Conservation (phyloP, 2,113 vertebrate species). For the Neolamprologus sp. region DNA sequence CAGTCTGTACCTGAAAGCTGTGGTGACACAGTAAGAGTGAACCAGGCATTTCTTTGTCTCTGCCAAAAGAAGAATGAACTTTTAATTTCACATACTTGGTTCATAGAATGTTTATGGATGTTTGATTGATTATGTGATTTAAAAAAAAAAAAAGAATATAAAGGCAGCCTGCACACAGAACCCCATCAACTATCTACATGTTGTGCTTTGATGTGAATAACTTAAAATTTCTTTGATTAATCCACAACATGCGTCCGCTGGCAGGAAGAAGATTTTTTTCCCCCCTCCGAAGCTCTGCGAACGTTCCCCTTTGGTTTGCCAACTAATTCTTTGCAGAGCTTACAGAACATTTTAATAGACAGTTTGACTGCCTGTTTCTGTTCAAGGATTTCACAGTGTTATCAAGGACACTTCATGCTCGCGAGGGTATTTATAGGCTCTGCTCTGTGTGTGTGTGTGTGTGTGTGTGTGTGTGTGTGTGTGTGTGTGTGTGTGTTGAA, state of each 20-base stretch:
- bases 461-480: not conserved
- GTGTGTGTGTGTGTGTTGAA: not conserved
- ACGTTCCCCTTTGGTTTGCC: not conserved
- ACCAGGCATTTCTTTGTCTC: not conserved
- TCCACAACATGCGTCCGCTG: not conserved
- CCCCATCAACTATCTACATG: not conserved
- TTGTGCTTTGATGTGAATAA: conserved; percentile 17
- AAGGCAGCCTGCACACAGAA: not conserved
- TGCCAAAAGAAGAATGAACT: not conserved
- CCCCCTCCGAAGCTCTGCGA: not conserved
- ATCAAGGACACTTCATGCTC: conserved; percentile 24
- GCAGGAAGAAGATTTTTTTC: not conserved
- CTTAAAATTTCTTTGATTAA: not conserved
- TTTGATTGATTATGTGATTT: not conserved
- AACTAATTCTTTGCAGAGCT: not conserved
- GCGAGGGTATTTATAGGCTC: conserved; percentile 25
- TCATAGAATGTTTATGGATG: not conserved
- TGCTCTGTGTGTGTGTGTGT: not conserved
- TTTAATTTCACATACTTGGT: not conserved
- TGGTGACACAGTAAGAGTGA: not conserved
- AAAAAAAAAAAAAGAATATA: not conserved
- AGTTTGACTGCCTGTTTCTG: conserved; percentile 11
- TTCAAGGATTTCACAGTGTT: conserved; percentile 10
- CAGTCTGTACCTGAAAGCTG: not conserved
- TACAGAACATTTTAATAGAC: conserved; percentile 1